Conservation (phyloP, 2,888 invertebrate species). For the Bhutanitis thaidina region DNA sequence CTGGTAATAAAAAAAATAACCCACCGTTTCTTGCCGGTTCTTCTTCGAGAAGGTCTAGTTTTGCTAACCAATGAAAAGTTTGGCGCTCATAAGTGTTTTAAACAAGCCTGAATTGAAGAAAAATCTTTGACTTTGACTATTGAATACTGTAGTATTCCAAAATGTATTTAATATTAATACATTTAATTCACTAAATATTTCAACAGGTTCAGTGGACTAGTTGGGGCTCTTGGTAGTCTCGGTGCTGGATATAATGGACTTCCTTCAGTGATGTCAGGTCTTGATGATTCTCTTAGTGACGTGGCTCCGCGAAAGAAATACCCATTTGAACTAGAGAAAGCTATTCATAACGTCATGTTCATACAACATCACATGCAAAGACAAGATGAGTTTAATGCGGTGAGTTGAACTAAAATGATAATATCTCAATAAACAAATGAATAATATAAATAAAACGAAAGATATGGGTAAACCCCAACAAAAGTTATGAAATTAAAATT, state of each 20-base stretch:
- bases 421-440: background rate
- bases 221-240: slow-evolving; percentile 84
- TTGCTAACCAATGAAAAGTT: too few relatives aligned
- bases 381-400: slow-evolving; percentile 97
- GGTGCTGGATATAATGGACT: slow-evolving; percentile 89
- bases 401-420: slow-evolving; percentile 66
- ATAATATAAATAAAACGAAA: too few relatives aligned
- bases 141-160: too few relatives aligned
- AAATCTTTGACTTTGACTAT: too few relatives aligned
- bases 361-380: slow-evolving; percentile 96
- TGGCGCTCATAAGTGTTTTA: too few relatives aligned
- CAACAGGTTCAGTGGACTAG: slow-evolving; percentile 86
- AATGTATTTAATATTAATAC: too few relatives aligned
- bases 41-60: too few relatives aligned
- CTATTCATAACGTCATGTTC: slow-evolving; percentile 96
- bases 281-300: slow-evolving; percentile 91
- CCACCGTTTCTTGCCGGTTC: too few relatives aligned
- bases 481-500: too few relatives aligned
- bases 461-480: too few relatives aligned
- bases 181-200: background rate
- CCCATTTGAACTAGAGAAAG: slow-evolving; percentile 95
- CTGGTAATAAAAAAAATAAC: too few relatives aligned
- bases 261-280: slow-evolving; percentile 90
- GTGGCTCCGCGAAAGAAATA: slow-evolving; percentile 91
- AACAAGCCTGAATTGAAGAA: too few relatives aligned